Percentiles rank a stretch among this genome's conserved stretches.
Evolutionary conservation across 92 coral and sea anemone genomes (phyloP).

Genomic region (Meandrina meandrites): DNA sequence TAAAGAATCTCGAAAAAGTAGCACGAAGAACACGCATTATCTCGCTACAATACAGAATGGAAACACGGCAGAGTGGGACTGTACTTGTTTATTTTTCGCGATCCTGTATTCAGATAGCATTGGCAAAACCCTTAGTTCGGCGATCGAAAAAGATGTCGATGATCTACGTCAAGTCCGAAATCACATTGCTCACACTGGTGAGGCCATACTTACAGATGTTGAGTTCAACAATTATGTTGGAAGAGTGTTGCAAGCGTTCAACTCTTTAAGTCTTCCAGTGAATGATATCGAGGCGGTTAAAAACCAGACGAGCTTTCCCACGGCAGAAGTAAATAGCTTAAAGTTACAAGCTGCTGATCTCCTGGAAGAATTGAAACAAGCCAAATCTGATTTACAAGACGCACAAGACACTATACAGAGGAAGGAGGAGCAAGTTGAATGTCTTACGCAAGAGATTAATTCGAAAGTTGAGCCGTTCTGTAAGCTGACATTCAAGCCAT

Average conservation of each 20-base stretch:
- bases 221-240: slow-evolving; percentile 6
- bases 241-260: neutral
- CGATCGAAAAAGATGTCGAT: neutral
- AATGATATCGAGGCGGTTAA: slow-evolving; percentile 1
- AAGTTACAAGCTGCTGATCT: neutral
- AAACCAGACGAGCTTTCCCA: slow-evolving; percentile 2
- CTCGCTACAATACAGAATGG: neutral
- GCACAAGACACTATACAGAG: neutral
- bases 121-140: neutral
- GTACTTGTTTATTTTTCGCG: neutral
- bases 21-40: neutral
- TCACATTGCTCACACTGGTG: neutral
- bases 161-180: slow-evolving; percentile 6
- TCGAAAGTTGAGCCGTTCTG: slow-evolving; percentile 23
- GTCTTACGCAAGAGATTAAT: neutral
- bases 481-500: slow-evolving; percentile 26
- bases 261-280: neutral
- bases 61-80: neutral
- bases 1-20: neutral
- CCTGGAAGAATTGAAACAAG: neutral
- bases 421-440: neutral
- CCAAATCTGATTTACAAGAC: neutral
- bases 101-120: slow-evolving; percentile 17
- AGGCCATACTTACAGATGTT: neutral
- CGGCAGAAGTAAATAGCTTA: neutral